Evolutionary conservation across 2,888 invertebrate genomes (phyloP).

Genomic region (Latheticus oryzae): DNA sequence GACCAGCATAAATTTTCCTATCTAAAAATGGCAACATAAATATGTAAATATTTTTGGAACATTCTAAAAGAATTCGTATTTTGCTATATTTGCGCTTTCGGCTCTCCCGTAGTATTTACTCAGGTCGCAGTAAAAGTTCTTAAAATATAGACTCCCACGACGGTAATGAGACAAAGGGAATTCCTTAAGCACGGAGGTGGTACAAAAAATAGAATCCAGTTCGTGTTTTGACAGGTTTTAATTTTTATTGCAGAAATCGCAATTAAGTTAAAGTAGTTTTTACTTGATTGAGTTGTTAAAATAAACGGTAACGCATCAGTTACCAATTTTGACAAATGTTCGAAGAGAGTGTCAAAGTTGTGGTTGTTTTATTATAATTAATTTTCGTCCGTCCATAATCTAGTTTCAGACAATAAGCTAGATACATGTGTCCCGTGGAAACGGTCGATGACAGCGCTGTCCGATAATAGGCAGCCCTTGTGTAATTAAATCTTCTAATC

Average conservation of each 20-base stretch:
- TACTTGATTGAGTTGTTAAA: too few species aligned
- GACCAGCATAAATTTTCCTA: too few species aligned
- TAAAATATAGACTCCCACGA: constrained; percentile 58
- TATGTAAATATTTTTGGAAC: constrained; percentile 20
- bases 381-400: constrained; percentile 21
- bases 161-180: constrained; percentile 58
- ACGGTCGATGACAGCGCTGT: constrained; percentile 44
- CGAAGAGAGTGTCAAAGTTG: too few species aligned
- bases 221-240: constrained; percentile 60
- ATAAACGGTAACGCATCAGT: too few species aligned
- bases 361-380: constrained; percentile 15
- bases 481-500: constrained; percentile 66
- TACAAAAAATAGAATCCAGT: constrained; percentile 59
- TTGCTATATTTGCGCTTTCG: constrained; percentile 29
- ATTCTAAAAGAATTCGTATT: constrained; percentile 2
- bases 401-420: constrained; percentile 29
- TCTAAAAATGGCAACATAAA: too few species aligned
- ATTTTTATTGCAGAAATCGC: too few species aligned
- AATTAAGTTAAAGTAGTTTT: too few species aligned
- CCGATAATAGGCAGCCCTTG: constrained; percentile 55
- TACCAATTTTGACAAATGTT: constrained; percentile 5
- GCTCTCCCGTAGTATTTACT: constrained; percentile 52
- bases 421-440: constrained; percentile 44
- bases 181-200: constrained; percentile 55
- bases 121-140: constrained; percentile 54